Conservation (phyloP, 2,797 vertebrate species). For the Oreochromis mossambicus region DNA sequence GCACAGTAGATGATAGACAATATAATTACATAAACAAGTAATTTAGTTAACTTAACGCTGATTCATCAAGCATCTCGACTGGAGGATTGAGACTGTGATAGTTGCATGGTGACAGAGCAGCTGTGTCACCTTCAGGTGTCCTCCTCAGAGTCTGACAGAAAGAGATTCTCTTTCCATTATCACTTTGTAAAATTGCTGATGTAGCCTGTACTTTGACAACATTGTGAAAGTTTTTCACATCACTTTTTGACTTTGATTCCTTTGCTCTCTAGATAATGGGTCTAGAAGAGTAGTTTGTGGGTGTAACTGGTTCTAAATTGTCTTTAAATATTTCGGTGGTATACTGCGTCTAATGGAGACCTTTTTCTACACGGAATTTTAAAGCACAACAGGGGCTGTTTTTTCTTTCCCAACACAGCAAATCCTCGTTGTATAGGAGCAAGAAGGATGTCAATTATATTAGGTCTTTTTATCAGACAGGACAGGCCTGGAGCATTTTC, state of each 20-base stretch:
- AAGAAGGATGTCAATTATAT: constrained; percentile 28
- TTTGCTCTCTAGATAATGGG: not conserved
- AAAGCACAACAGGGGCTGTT: not conserved
- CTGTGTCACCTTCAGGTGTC: constrained; percentile 38
- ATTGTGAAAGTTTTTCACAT: not conserved
- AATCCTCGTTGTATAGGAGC: constrained; percentile 7
- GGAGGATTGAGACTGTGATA: not conserved
- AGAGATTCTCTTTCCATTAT: not conserved
- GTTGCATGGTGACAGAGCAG: constrained; percentile 1
- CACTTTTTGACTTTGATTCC: constrained; percentile 11
- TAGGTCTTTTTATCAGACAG: constrained; percentile 32
- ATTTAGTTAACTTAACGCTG: constrained; percentile 39
- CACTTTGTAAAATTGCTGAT: constrained; percentile 27
- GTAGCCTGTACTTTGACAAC: not conserved
- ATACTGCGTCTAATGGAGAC: not conserved
- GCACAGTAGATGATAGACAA: constrained; percentile 23
- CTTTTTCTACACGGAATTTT: not conserved
- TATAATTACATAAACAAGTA: constrained; percentile 33
- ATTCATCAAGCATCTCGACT: constrained; percentile 25
- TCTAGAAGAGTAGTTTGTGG: not conserved
- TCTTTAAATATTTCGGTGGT: not conserved
- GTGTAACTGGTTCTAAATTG: not conserved
- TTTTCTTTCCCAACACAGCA: not conserved
- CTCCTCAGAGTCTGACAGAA: not conserved
- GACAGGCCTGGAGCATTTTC: constrained; percentile 30